Base-by-base conservation (phyloP, 2,113 vertebrate genomes). In the Felis catus region DNA sequence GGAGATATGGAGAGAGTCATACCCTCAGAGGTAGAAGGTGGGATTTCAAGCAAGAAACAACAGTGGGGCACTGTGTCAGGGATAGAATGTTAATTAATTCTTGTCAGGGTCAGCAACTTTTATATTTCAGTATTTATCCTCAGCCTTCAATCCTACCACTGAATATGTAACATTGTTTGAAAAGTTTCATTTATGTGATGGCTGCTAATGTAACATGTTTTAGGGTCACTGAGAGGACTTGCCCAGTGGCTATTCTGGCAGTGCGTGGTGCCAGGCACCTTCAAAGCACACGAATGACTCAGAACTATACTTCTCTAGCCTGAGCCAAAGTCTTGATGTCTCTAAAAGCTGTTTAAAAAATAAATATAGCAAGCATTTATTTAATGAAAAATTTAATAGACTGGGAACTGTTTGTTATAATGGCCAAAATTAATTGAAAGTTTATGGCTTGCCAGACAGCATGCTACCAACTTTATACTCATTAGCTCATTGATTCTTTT, bases 21-120 rank as follows among this genome's bases (percentile, higher is more conserved):
- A 94, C 48, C 25, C 79, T 68, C 83, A 96, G 84, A 41, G 51
- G n/a, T 83, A 41, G 79, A 18, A 61, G 45, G 85, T 84, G 91
- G 92, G 85, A 91, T 94, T 95, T 90, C 78, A 87, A 96, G n/a
- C 71, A 95, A 73, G 58, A 85, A 94, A 91, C 88, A n/a, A 87
- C 33, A 74, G 66, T 6, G 68, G 19, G 87, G 33, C 4, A 19
- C 23, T 70, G 18, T 51, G 41, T 66, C n/a, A 48, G 65, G 71
- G 3, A 3, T 21, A 81, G 31, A 85, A 2, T 7, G 12, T n/a
- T 85, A 27, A 27, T 85, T 61, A 33, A 27, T 58, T 66, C 85
- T 70, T 73, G 45, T 65, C 71, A 91, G 21, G 27, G 25, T 5
- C 55, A 96, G 36, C 8, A 81, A 68, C 27, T 68, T 93, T 88